These are phyloP conservation scores for Noctilio leporinus DNA, from an alignment of 2,113 vertebrate species.

Conservation along the genomic window DNA sequence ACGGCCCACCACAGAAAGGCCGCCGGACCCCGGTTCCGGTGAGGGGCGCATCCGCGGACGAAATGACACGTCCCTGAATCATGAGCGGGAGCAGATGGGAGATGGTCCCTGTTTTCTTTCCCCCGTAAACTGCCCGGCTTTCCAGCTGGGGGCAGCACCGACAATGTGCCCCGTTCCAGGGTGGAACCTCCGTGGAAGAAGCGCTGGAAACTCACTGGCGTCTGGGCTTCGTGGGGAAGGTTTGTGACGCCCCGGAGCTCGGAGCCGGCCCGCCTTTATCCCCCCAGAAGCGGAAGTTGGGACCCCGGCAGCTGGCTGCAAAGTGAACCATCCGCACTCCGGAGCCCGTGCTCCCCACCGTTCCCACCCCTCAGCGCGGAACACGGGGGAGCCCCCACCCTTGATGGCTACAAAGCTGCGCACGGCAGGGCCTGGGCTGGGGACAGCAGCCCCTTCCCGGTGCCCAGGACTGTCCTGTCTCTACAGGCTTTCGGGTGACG, in stretches of 20 bases:
- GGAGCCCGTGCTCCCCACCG: no score
- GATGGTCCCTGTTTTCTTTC: constrained; percentile 78
- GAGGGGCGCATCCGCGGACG: constrained; percentile 73
- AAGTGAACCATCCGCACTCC: no score
- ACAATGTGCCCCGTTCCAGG: no score
- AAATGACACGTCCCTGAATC: constrained; percentile 76
- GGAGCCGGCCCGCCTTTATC: no score
- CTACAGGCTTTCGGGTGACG: background rate
- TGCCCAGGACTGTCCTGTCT: background rate
- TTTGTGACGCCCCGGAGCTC: constrained; percentile 28
- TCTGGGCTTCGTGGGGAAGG: constrained; percentile 75
- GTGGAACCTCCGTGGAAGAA: no score
- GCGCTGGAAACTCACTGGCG: constrained; percentile 44
- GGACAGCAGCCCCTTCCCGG: constrained; percentile 32
- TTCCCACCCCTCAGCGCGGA: no score
- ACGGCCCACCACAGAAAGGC: constrained; percentile 37
- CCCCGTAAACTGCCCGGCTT: constrained; percentile 77
- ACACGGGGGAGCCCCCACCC: background rate
- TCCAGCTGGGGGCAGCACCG: constrained; percentile 84
- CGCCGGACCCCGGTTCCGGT: constrained; percentile 68
- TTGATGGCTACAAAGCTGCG: constrained; percentile 31
- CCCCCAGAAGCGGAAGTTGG: constrained; percentile 48
- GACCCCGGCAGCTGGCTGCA: no score
- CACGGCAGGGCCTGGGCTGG: background rate
- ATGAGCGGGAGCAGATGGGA: constrained; percentile 81